Conservation (phyloP, 2,113 vertebrate species). For the Columba livia region DNA sequence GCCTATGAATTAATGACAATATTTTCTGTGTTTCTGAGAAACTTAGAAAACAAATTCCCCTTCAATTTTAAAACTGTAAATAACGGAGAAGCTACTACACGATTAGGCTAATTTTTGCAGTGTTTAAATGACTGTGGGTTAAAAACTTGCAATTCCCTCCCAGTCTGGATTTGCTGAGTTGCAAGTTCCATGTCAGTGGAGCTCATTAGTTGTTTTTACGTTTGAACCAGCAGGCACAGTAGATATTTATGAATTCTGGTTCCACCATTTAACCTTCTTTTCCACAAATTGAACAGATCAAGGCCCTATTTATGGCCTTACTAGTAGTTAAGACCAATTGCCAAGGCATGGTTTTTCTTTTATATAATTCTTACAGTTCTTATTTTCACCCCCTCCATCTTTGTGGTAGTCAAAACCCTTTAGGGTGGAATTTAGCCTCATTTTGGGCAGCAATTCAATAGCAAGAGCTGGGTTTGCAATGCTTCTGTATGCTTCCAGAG, state of each 20-base stretch:
- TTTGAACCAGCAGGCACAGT: background rate
- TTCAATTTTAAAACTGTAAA: slow-evolving; percentile 5
- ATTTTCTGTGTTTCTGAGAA: background rate
- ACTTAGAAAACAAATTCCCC: background rate
- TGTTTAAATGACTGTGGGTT: background rate
- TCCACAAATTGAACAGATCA: background rate
- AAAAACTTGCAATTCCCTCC: background rate
- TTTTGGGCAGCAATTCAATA: background rate
- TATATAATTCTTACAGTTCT: background rate
- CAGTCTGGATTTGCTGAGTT: background rate
- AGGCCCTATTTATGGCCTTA: background rate
- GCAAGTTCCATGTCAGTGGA: background rate
- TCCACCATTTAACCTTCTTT: background rate
- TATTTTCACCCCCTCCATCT: background rate
- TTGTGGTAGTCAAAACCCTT: background rate
- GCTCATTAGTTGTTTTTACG: background rate
- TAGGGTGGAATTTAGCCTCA: background rate
- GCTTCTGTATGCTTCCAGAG: background rate
- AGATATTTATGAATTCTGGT: background rate
- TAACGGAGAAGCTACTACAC: background rate
- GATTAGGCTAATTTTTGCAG: background rate
- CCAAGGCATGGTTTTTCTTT: background rate
- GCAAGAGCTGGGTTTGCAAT: background rate
- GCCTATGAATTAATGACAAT: background rate
- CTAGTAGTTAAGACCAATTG: background rate